These are phyloP conservation scores for Piaya cayana DNA, from an alignment of 2,113 vertebrate genomes.

Conservation along the genomic window DNA sequence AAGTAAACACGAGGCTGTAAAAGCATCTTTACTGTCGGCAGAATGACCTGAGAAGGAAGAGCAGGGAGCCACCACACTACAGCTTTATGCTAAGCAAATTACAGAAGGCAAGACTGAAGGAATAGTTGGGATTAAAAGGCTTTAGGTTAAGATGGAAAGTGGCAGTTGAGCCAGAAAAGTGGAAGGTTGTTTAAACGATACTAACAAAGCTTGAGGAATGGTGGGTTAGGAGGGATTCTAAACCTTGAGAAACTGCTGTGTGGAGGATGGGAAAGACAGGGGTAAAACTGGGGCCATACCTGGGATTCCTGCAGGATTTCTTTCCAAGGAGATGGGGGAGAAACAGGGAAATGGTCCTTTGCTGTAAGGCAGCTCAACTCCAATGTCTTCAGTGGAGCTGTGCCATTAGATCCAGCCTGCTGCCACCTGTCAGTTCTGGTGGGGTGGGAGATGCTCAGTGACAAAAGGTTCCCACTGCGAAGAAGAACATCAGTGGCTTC, in stretches of 20 bases:
- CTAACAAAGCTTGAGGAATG: background rate
- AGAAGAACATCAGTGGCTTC: background rate
- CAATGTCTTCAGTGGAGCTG: background rate
- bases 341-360: background rate
- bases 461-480: background rate
- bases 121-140: slow-evolving; percentile 44
- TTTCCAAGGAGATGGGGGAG: background rate
- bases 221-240: background rate
- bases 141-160: slow-evolving; percentile 26
- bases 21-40: background rate
- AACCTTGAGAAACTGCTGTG: background rate
- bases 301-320: background rate
- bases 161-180: slow-evolving; percentile 17
- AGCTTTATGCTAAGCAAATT: slow-evolving; percentile 27
- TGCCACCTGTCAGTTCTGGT: fast-evolving
- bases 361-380: fast-evolving
- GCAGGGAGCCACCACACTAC: background rate
- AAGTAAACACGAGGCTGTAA: background rate
- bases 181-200: slow-evolving; percentile 8
- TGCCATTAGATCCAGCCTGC: background rate
- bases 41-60: background rate
- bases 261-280: background rate
- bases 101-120: slow-evolving; percentile 27
- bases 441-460: background rate
- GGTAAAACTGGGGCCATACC: background rate